phyloP scores from a whole-genome alignment of 2,888 invertebrate genomes.

The Diachrysia chrysitis region DNA sequence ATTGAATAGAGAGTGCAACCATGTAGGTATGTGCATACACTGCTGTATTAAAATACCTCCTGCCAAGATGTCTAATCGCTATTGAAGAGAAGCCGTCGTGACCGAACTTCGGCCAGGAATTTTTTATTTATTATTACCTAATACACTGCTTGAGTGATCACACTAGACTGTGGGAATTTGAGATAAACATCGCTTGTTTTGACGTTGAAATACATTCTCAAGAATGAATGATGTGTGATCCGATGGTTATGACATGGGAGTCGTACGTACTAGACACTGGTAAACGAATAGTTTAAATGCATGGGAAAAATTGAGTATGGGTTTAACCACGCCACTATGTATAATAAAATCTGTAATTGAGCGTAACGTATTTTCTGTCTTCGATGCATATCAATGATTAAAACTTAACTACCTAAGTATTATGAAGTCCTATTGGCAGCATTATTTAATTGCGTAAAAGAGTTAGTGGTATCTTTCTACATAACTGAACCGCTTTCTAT shows the following conservation, averaged over 20 bases:
- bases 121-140: neutral
- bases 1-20: no score
- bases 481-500: no score
- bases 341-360: conserved; percentile 30
- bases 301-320: neutral
- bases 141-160: neutral
- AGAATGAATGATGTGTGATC: conserved; percentile 1
- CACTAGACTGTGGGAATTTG: neutral
- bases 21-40: no score
- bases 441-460: no score
- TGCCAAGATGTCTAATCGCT: no score
- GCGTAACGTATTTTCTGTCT: conserved; percentile 19
- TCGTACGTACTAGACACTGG: neutral
- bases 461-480: neutral
- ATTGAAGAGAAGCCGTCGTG: no score
- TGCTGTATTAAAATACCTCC: no score
- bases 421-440: neutral
- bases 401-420: no score
- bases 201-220: conserved; percentile 5
- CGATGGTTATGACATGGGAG: conserved; percentile 2
- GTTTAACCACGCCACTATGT: no score
- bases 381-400: neutral
- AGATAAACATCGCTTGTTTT: conserved; percentile 3
- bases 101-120: neutral
- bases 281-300: neutral